A percentile compares a stretch with the other conserved stretches of the same genome.
Conservation (phyloP, 92 coral and sea anemone species). For the Montipora capitata region DNA sequence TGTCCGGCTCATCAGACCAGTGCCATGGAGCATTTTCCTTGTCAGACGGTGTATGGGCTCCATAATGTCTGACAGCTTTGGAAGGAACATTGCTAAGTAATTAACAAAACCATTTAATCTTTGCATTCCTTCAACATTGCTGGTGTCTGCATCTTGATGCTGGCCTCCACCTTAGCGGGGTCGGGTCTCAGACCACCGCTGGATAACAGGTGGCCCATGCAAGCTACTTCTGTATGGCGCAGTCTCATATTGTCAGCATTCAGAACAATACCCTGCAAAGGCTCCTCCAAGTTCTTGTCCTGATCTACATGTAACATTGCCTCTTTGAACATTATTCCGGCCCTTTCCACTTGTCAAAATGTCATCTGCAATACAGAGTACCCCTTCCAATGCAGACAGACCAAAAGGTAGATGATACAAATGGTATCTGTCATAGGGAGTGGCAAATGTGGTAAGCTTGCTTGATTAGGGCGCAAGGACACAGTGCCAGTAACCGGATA, state of each 20-base stretch:
- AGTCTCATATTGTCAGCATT: conserved; percentile 18
- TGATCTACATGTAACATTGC: conserved; percentile 41
- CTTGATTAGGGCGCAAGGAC: conserved; percentile 52
- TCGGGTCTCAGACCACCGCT: conserved; percentile 56
- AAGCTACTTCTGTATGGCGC: conserved; percentile 20
- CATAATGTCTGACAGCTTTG: conserved; percentile 47
- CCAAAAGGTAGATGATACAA: conserved; percentile 58
- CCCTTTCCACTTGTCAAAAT: conserved; percentile 32
- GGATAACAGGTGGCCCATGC: conserved; percentile 69
- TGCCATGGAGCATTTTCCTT: background rate
- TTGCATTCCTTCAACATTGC: conserved; percentile 53
- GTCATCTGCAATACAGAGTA: conserved; percentile 26
- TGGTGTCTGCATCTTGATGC: conserved; percentile 10
- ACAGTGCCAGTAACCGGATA: background rate
- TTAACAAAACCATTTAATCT: conserved; percentile 60
- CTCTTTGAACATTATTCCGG: conserved; percentile 24
- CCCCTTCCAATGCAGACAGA: conserved; percentile 47
- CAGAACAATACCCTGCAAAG: background rate
- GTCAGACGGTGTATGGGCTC: conserved; percentile 16
- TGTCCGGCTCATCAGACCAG: conserved; percentile 43
- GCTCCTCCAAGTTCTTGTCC: conserved; percentile 42
- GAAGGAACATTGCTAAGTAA: conserved; percentile 27
- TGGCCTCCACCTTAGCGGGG: conserved; percentile 67
- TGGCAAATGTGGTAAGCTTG: background rate
- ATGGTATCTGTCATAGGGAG: conserved; percentile 30